Percentiles rank a stretch among this genome's conserved stretches.
Evolutionary conservation across 1,140 invertebrate genomes (phyloP).

Genomic region (Drosophila truncata): DNA sequence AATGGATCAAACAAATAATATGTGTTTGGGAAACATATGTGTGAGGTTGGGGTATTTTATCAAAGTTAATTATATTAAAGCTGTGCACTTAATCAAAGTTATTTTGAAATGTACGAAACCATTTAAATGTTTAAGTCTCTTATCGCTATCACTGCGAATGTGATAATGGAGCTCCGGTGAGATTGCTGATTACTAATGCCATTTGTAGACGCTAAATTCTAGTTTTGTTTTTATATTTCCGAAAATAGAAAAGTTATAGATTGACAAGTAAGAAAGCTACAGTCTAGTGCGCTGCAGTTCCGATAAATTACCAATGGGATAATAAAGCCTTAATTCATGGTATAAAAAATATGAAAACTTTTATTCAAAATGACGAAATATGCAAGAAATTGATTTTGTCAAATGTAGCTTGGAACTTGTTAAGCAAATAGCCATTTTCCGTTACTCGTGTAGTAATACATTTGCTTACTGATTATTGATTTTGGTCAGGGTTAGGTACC

Average conservation of each 20-base stretch:
- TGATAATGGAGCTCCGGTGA: neutral
- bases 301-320: too few relatives aligned
- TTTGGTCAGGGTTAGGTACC: too few relatives aligned
- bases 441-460: too few relatives aligned
- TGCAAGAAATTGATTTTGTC: too few relatives aligned
- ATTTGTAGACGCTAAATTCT: neutral
- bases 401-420: too few relatives aligned
- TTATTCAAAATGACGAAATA: too few relatives aligned
- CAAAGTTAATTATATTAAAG: neutral
- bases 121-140: constrained; percentile 14
- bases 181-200: constrained; percentile 8
- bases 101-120: constrained; percentile 2
- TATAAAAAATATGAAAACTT: too few relatives aligned
- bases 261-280: neutral
- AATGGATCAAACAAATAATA: neutral
- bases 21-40: neutral
- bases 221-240: neutral
- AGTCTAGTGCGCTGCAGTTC: neutral
- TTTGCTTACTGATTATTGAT: too few relatives aligned
- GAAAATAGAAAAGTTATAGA: neutral
- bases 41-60: neutral
- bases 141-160: constrained; percentile 23
- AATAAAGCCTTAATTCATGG: too few relatives aligned
- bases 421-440: too few relatives aligned
- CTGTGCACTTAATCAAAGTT: neutral